Evolutionary conservation across 2,888 invertebrate genomes (phyloP).

Genomic region (Stegana nigrithorax): DNA sequence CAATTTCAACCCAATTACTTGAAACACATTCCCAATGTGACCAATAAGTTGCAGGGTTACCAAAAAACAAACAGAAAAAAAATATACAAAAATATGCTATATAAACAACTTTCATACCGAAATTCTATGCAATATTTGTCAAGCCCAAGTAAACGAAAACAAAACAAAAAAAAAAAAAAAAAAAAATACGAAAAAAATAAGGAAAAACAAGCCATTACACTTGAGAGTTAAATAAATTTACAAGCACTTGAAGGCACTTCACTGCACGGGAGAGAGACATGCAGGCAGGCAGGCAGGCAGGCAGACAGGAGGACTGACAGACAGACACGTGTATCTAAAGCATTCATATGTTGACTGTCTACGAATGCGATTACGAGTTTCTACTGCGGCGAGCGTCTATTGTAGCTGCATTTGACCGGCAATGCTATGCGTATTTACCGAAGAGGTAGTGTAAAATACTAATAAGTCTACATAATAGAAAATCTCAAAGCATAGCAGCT

Average conservation of each 20-base stretch:
- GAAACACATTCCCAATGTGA: too few species aligned
- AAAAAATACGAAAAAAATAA: conserved; percentile 18
- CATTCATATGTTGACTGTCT: too few species aligned
- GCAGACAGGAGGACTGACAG: too few species aligned
- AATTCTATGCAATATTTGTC: conserved; percentile 20
- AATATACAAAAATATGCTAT: too few species aligned
- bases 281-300: too few species aligned
- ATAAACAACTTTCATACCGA: not conserved
- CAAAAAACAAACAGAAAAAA: too few species aligned
- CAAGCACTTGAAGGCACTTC: conserved; percentile 26
- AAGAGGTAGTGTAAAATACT: not conserved
- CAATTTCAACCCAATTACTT: too few species aligned
- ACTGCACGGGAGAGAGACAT: too few species aligned
- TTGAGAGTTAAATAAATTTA: conserved; percentile 33
- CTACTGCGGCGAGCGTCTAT: not conserved
- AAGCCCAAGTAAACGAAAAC: not conserved
- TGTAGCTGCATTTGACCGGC: not conserved
- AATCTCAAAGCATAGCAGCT: conserved; percentile 23
- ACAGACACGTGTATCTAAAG: too few species aligned
- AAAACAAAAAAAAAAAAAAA: not conserved
- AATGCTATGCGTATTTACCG: not conserved
- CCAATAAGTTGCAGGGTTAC: too few species aligned
- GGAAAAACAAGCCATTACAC: conserved; percentile 23
- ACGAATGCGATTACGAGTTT: conserved; percentile 4
- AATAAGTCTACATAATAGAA: not conserved